Conservation (phyloP, 2,113 vertebrate species). For the Podiceps cristatus region DNA sequence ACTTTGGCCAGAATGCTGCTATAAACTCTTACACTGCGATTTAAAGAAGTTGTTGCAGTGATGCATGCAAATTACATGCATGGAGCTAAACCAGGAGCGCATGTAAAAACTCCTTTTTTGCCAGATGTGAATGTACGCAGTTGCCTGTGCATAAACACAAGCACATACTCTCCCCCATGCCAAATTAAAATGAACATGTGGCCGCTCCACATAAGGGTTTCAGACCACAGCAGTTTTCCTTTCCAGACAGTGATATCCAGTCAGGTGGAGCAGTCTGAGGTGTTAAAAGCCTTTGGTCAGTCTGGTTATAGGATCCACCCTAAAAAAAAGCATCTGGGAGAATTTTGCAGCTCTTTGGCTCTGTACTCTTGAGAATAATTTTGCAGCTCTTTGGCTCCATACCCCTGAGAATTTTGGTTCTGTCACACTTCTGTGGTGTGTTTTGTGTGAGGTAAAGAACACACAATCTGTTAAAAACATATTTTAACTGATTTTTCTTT, state of each 20-base stretch:
- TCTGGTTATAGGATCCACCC: background rate
- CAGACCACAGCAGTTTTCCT: background rate
- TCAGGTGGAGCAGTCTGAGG: background rate
- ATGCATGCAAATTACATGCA: background rate
- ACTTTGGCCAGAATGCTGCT: background rate
- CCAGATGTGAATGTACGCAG: background rate
- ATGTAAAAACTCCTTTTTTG: background rate
- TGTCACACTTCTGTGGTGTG: background rate
- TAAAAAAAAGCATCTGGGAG: background rate
- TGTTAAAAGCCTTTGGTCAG: background rate
- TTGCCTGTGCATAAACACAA: background rate
- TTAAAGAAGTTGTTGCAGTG: background rate
- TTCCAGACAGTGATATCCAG: background rate
- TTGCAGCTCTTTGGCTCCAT: background rate
- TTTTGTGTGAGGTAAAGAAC: background rate
- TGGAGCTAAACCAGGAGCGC: background rate
- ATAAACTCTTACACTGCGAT: background rate
- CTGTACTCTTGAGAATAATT: background rate
- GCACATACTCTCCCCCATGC: background rate
- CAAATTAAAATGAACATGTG: background rate
- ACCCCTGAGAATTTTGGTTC: background rate
- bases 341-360: background rate
- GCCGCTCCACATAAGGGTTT: background rate
- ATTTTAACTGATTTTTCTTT: background rate
- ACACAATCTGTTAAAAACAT: background rate